These are phyloP conservation scores for Zaprionus vittiger DNA, from an alignment of 1,140 invertebrate species.

Conservation along the genomic window DNA sequence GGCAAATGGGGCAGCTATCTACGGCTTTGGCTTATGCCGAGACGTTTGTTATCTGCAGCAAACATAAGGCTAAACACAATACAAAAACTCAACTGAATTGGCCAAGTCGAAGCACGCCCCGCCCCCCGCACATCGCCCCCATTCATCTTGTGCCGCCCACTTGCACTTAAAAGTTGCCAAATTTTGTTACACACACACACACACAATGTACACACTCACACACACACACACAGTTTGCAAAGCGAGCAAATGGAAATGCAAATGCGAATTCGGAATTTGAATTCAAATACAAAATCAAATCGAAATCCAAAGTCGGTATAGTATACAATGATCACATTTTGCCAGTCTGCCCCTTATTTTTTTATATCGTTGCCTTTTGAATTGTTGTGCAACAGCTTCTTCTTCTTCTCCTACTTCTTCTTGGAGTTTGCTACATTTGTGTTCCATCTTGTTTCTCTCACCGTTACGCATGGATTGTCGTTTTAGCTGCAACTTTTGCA, in stretches of 20 bases:
- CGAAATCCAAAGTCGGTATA: constrained; percentile 24
- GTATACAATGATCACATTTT: constrained; percentile 21
- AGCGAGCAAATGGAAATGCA: constrained; percentile 21
- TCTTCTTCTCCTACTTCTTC: not conserved
- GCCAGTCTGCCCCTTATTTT: not conserved
- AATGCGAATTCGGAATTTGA: constrained; percentile 28
- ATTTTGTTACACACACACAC: constrained; percentile 26
- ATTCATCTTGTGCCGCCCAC: constrained; percentile 6
- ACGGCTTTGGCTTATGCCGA: not conserved
- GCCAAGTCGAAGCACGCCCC: not conserved
- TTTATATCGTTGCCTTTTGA: not conserved
- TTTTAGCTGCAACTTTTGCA: constrained; percentile 26
- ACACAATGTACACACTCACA: not conserved
- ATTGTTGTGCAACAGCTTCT: not conserved
- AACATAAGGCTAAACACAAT: constrained; percentile 23
- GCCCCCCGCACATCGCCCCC: not conserved
- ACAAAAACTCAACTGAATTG: constrained; percentile 28
- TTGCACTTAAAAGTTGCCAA: constrained; percentile 33
- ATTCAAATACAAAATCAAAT: constrained; percentile 28
- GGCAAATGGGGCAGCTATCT: not conserved
- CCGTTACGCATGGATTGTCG: not conserved
- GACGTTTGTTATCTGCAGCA: constrained; percentile 16
- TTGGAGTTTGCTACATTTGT: not conserved
- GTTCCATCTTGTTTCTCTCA: not conserved
- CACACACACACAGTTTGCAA: constrained; percentile 24